phyloP scores from a whole-genome alignment of 2,888 invertebrate species.

The Synanthedon formicaeformis region DNA sequence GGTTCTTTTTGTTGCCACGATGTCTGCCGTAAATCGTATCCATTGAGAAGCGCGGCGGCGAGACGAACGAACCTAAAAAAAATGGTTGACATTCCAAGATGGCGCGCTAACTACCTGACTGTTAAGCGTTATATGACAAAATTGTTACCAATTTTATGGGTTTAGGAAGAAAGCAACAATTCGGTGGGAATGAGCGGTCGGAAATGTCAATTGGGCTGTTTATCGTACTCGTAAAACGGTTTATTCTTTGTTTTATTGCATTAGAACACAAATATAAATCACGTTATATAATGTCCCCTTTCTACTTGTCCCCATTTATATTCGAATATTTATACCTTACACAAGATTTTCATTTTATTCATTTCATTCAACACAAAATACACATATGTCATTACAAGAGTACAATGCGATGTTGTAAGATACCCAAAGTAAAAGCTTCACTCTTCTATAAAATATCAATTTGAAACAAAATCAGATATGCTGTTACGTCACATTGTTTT shows the following conservation, averaged over 20 bases:
- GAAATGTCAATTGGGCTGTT: not conserved
- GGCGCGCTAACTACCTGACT: slow-evolving; percentile 35
- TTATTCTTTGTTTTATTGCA: not conserved
- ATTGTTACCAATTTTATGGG: slow-evolving; percentile 5
- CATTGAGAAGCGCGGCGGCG: slow-evolving; percentile 42
- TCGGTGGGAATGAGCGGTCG: not conserved
- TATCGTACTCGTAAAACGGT: not conserved
- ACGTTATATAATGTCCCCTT: not conserved
- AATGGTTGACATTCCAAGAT: slow-evolving; percentile 28
- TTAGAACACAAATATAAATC: not conserved
- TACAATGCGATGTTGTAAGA: too few species aligned
- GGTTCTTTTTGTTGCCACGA: slow-evolving; percentile 52
- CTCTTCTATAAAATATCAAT: too few species aligned
- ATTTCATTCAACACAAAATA: too few species aligned
- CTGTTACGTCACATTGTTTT: too few species aligned
- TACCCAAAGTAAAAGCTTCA: too few species aligned
- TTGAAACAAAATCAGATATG: too few species aligned
- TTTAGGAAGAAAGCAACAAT: slow-evolving; percentile 6
- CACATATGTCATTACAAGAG: too few species aligned
- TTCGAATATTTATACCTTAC: too few species aligned
- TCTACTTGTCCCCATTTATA: not conserved
- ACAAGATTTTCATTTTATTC: too few species aligned
- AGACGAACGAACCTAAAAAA: slow-evolving; percentile 28
- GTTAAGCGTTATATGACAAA: not conserved
- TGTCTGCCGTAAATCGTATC: slow-evolving; percentile 61